phyloP scores from a whole-genome alignment of 1,140 invertebrate genomes.

The Theocolax elegans region DNA sequence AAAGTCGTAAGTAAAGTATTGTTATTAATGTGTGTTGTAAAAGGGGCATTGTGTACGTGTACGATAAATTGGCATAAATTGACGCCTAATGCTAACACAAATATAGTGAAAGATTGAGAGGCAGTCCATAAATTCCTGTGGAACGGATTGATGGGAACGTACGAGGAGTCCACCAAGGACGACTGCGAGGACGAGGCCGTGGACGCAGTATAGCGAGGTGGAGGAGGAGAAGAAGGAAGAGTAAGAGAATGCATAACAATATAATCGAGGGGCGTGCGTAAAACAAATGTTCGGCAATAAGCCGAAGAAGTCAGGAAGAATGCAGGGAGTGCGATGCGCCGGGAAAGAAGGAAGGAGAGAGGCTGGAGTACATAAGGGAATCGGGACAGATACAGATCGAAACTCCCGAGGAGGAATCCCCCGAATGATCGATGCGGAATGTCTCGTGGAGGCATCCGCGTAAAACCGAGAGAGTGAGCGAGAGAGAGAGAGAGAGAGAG shows the following conservation, averaged over 20 bases:
- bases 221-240: too few species aligned
- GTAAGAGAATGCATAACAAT: slow-evolving; percentile 16
- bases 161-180: neutral
- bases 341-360: slow-evolving; percentile 4
- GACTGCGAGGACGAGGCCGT: neutral
- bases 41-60: too few species aligned
- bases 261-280: slow-evolving; percentile 31
- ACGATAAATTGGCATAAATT: too few species aligned
- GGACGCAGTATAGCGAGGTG: neutral
- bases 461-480: neutral
- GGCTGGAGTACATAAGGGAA: too few species aligned
- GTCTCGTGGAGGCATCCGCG: slow-evolving; percentile 26
- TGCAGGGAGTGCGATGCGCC: slow-evolving; percentile 25
- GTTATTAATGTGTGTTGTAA: too few species aligned
- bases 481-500: neutral
- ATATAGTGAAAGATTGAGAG: too few species aligned
- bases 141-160: neutral
- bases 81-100: too few species aligned
- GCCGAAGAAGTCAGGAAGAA: slow-evolving; percentile 25
- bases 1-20: too few species aligned
- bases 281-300: slow-evolving; percentile 35
- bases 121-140: neutral
- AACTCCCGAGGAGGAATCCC: slow-evolving; percentile 42
- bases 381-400: slow-evolving; percentile 22
- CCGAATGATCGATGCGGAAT: slow-evolving; percentile 52